Evolutionary conservation across 2,113 vertebrate genomes (phyloP), one percentile per base, ranked within the genome.

Genomic region (zebrafish (Danio rerio)): DNA sequence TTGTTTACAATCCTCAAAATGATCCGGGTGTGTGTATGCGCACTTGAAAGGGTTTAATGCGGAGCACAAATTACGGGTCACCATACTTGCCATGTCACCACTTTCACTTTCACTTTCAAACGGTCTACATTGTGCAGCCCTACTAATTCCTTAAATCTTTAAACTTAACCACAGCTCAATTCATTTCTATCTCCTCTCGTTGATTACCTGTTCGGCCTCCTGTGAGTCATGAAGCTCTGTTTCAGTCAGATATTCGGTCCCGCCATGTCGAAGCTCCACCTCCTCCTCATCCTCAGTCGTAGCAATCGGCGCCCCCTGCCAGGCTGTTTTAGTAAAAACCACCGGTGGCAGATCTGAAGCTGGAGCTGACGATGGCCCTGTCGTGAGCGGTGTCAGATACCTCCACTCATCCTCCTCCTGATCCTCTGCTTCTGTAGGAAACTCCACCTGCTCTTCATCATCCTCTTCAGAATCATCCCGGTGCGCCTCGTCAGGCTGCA

Each of bases 181-280:
- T 62, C n/a, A n/a, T n/a, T n/a, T n/a, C n/a, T n/a, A n/a, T n/a
- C n/a, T 72, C 18, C 6, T 47, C 11, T 21, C 1, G 8, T 21
- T 16, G 0, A 61, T 16, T 78, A 92, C 92, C 91, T 92, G 92
- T 52, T 81, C 81, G 0, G 73, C 65, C 61, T 90, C 88, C 45
- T 87, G 83, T 6, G 86, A 31, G 52, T 90, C 86, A 9, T 78
- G 71, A 10, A 88, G 53, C 4, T 88, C 82, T 0, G 72, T 53
- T 52, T 89, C 82, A 0, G 87, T 77, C 5, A 84, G 12, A 58
- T 87, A 71, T 66, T 89, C 89, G 0, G 88, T 80, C 3, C 83
- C 81, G 0, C 84, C 86, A 0, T 84, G 88, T 20, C 80, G 85
- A 85, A 89, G 83, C 86, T 91, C 88, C 31, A 86, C 83, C 76